These are phyloP conservation scores for Cheilosia soror DNA, from an alignment of 2,888 invertebrate species.

Conservation along the genomic window DNA sequence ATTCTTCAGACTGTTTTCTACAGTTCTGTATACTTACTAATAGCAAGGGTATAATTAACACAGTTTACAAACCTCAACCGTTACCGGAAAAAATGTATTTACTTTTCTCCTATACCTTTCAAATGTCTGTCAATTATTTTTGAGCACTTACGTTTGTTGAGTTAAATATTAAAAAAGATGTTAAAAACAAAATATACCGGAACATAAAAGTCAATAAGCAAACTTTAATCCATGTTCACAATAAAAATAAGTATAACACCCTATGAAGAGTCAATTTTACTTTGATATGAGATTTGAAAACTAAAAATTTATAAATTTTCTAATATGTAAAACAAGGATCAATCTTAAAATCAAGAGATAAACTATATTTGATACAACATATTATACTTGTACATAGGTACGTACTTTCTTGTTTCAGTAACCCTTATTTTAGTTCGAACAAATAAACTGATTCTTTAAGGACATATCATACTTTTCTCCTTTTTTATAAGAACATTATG, in stretches of 20 bases:
- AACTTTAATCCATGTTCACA: constrained; percentile 62
- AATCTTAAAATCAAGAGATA: constrained; percentile 74
- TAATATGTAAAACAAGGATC: constrained; percentile 75
- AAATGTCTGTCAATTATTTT: constrained; percentile 63
- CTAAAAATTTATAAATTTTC: constrained; percentile 70
- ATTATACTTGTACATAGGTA: constrained; percentile 74
- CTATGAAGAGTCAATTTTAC: constrained; percentile 78
- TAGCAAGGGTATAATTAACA: not conserved
- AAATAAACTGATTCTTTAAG: constrained; percentile 74
- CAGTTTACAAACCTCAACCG: not conserved
- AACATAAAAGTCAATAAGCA: constrained; percentile 69
- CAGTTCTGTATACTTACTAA: too few species aligned
- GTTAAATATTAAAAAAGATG: constrained; percentile 4
- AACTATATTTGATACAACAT: constrained; percentile 75
- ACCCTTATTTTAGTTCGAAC: constrained; percentile 60
- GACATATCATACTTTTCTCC: constrained; percentile 73
- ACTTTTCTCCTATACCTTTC: not conserved
- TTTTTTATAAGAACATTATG: constrained; percentile 61
- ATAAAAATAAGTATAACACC: constrained; percentile 70
- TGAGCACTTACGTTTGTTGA: constrained; percentile 9
- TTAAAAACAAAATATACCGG: constrained; percentile 28
- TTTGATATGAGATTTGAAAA: constrained; percentile 75
- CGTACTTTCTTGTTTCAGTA: constrained; percentile 53
- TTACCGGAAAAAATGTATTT: too few species aligned
- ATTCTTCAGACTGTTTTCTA: not conserved